These are phyloP conservation scores for Pteropus rufus DNA, from an alignment of 2,797 vertebrate species.

Conservation along the genomic window DNA sequence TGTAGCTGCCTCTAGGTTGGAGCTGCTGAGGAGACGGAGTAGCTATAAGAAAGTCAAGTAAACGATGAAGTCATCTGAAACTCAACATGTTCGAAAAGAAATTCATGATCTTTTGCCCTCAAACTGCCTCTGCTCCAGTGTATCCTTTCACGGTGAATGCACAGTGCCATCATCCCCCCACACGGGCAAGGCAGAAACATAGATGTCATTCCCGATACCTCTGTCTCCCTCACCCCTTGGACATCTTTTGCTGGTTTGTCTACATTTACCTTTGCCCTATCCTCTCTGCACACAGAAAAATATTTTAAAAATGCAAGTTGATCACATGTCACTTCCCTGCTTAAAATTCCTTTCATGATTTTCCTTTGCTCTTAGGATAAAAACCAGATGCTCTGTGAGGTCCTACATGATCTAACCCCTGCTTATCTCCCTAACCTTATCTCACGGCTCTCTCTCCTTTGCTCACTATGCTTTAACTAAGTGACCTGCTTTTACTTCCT, in stretches of 20 bases:
- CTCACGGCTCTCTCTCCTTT: neutral
- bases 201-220: neutral
- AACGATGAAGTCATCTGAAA: neutral
- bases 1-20: neutral
- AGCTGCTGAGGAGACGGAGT: neutral
- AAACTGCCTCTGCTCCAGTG: neutral
- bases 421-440: neutral
- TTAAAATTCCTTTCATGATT: neutral
- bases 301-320: neutral
- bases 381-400: neutral
- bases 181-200: neutral
- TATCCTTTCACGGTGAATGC: neutral
- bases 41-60: neutral
- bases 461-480: neutral
- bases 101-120: neutral
- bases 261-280: neutral
- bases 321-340: neutral
- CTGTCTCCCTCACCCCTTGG: neutral
- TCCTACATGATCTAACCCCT: neutral
- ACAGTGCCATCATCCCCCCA: neutral
- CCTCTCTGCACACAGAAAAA: neutral
- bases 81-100: neutral
- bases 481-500: neutral
- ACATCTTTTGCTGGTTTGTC: neutral
- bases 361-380: constrained; percentile 7